Conservation (phyloP, 2,888 invertebrate genomes). For the Siphlonurus alternatus region DNA sequence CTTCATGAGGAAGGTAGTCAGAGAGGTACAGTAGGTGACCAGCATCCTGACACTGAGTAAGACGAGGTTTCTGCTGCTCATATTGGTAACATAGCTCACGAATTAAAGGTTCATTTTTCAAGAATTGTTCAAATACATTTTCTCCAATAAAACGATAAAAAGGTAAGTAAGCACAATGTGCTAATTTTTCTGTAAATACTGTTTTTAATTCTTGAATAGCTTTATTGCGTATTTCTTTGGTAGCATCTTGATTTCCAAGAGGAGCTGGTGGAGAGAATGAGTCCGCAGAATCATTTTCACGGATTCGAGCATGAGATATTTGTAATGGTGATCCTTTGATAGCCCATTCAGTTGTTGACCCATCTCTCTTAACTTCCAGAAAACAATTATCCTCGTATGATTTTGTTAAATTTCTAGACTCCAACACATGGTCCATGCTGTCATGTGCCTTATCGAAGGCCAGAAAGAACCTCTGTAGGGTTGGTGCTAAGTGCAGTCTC, state of each 20-base stretch:
- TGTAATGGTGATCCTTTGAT: constrained; percentile 32
- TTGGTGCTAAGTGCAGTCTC: constrained; percentile 50
- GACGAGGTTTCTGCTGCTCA: constrained; percentile 33
- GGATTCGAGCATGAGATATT: constrained; percentile 11
- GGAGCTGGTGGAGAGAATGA: constrained; percentile 35
- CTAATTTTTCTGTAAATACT: constrained; percentile 73
- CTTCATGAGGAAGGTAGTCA: constrained; percentile 13
- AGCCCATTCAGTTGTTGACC: constrained; percentile 41
- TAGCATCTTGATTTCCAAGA: constrained; percentile 19
- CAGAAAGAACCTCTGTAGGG: constrained; percentile 56
- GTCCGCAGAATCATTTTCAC: constrained; percentile 35
- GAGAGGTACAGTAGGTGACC: constrained; percentile 13
- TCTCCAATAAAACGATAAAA: constrained; percentile 58
- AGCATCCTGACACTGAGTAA: constrained; percentile 7
- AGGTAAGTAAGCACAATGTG: constrained; percentile 61
- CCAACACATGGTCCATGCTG: background rate
- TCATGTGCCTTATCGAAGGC: constrained; percentile 59
- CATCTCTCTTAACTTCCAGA: constrained; percentile 41
- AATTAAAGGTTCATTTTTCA: constrained; percentile 63
- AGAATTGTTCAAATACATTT: constrained; percentile 47
- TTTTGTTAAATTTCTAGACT: background rate
- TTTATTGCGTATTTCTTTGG: constrained; percentile 21
- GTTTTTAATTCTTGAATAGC: constrained; percentile 61
- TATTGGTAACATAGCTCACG: constrained; percentile 59
- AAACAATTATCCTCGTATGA: constrained; percentile 24